Evolutionary conservation across 2,797 vertebrate genomes (phyloP).

Genomic region (Eulemur mongoz): DNA sequence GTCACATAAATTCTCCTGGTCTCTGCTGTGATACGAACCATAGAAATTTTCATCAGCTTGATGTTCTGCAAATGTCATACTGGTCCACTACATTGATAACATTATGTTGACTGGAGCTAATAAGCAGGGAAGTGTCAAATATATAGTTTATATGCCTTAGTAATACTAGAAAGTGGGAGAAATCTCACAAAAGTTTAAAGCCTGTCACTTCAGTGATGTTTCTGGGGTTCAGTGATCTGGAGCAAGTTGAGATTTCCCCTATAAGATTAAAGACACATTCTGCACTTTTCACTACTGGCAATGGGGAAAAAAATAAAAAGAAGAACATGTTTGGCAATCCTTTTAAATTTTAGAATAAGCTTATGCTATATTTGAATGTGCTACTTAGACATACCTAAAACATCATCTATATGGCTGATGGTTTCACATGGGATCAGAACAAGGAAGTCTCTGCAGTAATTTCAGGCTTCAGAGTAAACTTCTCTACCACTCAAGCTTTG

Average conservation of each 20-base stretch:
- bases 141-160: background rate
- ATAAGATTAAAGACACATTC: background rate
- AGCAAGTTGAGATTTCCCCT: background rate
- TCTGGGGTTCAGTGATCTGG: background rate
- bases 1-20: background rate
- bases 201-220: background rate
- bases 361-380: background rate
- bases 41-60: background rate
- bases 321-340: background rate
- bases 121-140: background rate
- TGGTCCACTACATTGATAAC: background rate
- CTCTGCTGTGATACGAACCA: background rate
- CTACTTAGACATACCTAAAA: background rate
- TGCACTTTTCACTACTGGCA: background rate
- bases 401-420: background rate
- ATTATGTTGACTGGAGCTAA: background rate
- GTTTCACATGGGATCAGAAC: background rate
- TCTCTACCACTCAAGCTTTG: background rate
- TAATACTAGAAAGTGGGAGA: background rate
- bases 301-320: background rate
- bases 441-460: background rate
- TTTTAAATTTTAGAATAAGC: background rate
- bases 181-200: background rate
- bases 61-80: constrained; percentile 5
- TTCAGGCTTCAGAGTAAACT: background rate